Percentiles rank a stretch among this genome's conserved stretches.
These are phyloP conservation scores for Syrrhaptes paradoxus DNA, from an alignment of 2,113 vertebrate species.

Conservation along the genomic window DNA sequence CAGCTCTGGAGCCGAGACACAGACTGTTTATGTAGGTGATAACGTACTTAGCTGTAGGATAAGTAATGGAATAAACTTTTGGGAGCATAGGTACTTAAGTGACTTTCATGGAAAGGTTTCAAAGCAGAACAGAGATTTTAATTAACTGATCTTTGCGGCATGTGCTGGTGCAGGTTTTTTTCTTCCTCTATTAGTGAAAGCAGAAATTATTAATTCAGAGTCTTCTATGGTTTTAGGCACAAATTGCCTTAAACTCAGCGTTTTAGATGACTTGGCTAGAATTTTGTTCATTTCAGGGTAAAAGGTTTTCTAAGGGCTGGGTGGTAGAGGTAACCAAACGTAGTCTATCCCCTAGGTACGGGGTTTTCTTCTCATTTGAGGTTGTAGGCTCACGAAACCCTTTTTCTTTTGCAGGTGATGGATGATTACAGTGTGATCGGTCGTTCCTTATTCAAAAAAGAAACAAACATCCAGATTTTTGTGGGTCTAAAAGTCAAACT, in stretches of 20 bases:
- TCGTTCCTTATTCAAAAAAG: slow-evolving; percentile 95
- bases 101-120: not conserved
- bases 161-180: not conserved
- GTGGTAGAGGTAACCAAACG: not conserved
- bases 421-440: slow-evolving; percentile 94
- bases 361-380: not conserved
- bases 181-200: not conserved
- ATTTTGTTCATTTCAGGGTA: not conserved
- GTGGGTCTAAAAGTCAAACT: slow-evolving; percentile 91
- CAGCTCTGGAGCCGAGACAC: not conserved
- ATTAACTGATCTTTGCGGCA: not conserved
- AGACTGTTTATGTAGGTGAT: not conserved
- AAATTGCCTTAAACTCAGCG: not conserved
- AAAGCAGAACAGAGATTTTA: not conserved
- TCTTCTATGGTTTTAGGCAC: not conserved
- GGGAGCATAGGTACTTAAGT: not conserved
- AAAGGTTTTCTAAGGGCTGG: not conserved
- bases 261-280: not conserved
- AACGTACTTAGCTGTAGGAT: not conserved
- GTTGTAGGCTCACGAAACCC: not conserved
- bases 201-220: not conserved
- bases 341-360: not conserved
- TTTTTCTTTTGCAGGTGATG: slow-evolving; percentile 78
- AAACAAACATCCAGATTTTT: slow-evolving; percentile 97
- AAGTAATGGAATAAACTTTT: not conserved